Conservation (phyloP, 2,797 vertebrate species). For the Luscinia luscinia region DNA sequence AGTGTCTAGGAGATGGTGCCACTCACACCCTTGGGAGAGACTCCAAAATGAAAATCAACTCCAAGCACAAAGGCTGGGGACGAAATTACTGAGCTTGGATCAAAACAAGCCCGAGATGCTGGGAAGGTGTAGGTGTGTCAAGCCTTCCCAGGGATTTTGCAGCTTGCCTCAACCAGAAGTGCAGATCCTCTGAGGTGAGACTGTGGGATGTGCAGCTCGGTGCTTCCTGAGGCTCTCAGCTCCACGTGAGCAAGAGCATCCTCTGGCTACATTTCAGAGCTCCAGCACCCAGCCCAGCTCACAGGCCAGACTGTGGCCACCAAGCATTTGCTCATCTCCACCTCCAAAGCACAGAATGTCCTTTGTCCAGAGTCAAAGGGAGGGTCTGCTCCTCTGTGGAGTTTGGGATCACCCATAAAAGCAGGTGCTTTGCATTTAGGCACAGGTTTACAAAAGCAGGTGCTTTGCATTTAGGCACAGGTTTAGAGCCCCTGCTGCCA, state of each 20-base stretch:
- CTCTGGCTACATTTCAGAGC: not conserved
- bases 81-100: not conserved
- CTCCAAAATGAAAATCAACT: not conserved
- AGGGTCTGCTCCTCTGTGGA: not conserved
- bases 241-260: fast-evolving
- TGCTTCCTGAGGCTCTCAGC: not conserved
- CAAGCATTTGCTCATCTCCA: not conserved
- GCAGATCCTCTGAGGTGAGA: not conserved
- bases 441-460: conserved; percentile 38
- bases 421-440: conserved; percentile 63
- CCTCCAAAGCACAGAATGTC: not conserved
- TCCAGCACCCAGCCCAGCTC: not conserved
- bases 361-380: not conserved
- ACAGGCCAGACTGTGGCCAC: not conserved
- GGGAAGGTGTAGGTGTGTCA: not conserved
- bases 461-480: conserved; percentile 20
- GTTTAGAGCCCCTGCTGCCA: conserved; percentile 46
- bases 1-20: no score
- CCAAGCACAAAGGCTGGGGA: not conserved
- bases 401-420: not conserved
- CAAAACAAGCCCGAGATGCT: not conserved
- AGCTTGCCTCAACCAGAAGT: not conserved
- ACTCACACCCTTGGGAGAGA: fast-evolving
- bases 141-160: not conserved
- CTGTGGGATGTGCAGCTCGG: fast-evolving